These are phyloP conservation scores for Melanostoma scalare DNA, from an alignment of 2,888 invertebrate genomes.

Conservation along the genomic window DNA sequence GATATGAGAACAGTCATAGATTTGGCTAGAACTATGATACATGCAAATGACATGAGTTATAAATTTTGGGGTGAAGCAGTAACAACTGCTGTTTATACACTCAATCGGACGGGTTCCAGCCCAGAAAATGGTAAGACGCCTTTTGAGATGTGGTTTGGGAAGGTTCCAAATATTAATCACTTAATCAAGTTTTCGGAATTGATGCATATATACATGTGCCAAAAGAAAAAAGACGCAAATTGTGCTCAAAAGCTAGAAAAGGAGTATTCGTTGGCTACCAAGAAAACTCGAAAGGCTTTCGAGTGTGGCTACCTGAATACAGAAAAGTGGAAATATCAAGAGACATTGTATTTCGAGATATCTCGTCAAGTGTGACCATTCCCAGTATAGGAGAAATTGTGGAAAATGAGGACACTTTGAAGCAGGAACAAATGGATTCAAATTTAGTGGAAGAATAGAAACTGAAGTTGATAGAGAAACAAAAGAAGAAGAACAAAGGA, in stretches of 20 bases:
- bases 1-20: slow-evolving; percentile 78
- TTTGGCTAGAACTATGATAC: slow-evolving; percentile 74
- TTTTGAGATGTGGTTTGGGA: slow-evolving; percentile 72
- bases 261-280: slow-evolving; percentile 75
- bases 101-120: slow-evolving; percentile 76
- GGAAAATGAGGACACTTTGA: not conserved
- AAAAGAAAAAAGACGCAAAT: too few relatives aligned
- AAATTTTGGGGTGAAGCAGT: slow-evolving; percentile 81
- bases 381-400: not conserved
- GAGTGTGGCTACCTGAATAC: slow-evolving; percentile 40
- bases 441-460: too few relatives aligned
- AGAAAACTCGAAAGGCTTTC: slow-evolving; percentile 76
- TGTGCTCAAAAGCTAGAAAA: not conserved
- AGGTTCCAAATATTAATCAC: slow-evolving; percentile 22
- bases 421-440: too few relatives aligned
- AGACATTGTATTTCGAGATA: slow-evolving; percentile 1
- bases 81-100: slow-evolving; percentile 76
- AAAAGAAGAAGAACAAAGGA: too few relatives aligned
- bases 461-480: too few relatives aligned
- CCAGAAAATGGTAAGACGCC: slow-evolving; percentile 73
- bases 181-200: slow-evolving; percentile 78
- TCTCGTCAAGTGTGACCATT: not conserved
- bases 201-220: slow-evolving; percentile 75
- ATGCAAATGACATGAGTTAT: slow-evolving; percentile 69
- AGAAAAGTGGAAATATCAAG: not conserved